These are phyloP conservation scores for Channa striata DNA, from an alignment of 2,797 vertebrate species.

Conservation along the genomic window DNA sequence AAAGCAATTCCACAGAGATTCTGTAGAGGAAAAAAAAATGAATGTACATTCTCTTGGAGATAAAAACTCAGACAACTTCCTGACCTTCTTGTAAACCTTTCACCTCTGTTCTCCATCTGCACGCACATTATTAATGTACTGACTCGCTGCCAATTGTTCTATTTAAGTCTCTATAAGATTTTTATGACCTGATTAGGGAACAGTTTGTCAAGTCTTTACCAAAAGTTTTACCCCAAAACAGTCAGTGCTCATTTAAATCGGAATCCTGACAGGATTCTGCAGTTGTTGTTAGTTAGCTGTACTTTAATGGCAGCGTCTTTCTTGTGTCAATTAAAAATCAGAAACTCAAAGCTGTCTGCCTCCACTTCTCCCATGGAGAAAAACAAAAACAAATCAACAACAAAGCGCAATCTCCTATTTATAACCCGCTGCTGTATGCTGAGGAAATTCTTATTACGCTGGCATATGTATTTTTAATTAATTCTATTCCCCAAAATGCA, in stretches of 20 bases:
- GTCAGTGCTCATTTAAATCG: slow-evolving; percentile 13
- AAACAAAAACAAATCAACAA: slow-evolving; percentile 9
- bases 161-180: neutral
- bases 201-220: slow-evolving; percentile 10
- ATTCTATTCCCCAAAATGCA: slow-evolving; percentile 24
- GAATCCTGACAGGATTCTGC: slow-evolving; percentile 34
- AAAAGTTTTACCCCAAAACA: slow-evolving; percentile 21
- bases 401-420: slow-evolving; percentile 11
- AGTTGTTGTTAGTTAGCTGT: neutral
- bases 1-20: slow-evolving; percentile 14
- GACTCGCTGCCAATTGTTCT: slow-evolving; percentile 11
- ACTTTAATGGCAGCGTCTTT: slow-evolving; percentile 17
- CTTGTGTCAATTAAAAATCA: slow-evolving; percentile 34
- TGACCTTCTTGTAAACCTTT: slow-evolving; percentile 22
- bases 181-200: slow-evolving; percentile 3
- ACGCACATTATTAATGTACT: slow-evolving; percentile 11
- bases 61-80: slow-evolving; percentile 20
- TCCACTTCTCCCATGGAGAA: slow-evolving; percentile 5
- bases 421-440: slow-evolving; percentile 36
- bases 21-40: neutral
- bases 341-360: slow-evolving; percentile 21
- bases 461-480: slow-evolving; percentile 36
- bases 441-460: slow-evolving; percentile 28
- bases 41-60: slow-evolving; percentile 11
- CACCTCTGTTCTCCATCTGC: slow-evolving; percentile 2